Conservation (phyloP, 2,113 vertebrate species). For the Toxotes jaculatrix region DNA sequence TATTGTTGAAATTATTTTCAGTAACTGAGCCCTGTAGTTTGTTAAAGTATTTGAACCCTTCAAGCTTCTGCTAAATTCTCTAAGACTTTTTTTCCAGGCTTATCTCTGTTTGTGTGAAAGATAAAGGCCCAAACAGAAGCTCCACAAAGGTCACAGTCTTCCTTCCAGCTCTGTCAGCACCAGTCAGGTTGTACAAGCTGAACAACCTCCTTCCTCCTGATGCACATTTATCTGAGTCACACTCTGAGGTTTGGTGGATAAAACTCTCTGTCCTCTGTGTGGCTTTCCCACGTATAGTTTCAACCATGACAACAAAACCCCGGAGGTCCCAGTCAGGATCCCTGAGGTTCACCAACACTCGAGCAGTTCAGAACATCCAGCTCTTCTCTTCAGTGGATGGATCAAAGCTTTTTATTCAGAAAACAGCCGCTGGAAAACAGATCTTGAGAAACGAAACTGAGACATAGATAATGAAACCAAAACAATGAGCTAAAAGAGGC, state of each 20-base stretch:
- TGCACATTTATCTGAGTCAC: conserved; percentile 6
- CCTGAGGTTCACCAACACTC: conserved; percentile 21
- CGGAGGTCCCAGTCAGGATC: conserved; percentile 16
- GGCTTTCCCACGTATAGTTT: neutral
- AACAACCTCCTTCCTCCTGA: conserved; percentile 21
- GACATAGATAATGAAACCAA: too few relatives aligned
- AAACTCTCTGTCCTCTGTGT: neutral
- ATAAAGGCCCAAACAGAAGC: conserved; percentile 60
- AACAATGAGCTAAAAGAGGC: too few relatives aligned
- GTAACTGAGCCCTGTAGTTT: neutral
- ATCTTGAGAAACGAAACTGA: too few relatives aligned
- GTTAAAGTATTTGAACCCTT: neutral
- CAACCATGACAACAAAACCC: neutral
- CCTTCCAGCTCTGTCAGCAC: conserved; percentile 60
- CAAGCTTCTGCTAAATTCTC: neutral
- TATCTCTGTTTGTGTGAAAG: conserved; percentile 48
- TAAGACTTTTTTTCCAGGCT: neutral
- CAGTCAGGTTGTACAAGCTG: neutral
- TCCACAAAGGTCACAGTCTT: conserved; percentile 31
- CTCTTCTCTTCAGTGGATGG: too few relatives aligned
- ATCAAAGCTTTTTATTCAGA: too few relatives aligned
- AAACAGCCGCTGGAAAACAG: too few relatives aligned
- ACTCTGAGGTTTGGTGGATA: neutral
- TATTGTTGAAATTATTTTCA: neutral
- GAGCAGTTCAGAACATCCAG: neutral